Evolutionary conservation across 2,888 invertebrate genomes (phyloP), one percentile per base, ranked within the genome.

Genomic region (Papilio protenor): DNA sequence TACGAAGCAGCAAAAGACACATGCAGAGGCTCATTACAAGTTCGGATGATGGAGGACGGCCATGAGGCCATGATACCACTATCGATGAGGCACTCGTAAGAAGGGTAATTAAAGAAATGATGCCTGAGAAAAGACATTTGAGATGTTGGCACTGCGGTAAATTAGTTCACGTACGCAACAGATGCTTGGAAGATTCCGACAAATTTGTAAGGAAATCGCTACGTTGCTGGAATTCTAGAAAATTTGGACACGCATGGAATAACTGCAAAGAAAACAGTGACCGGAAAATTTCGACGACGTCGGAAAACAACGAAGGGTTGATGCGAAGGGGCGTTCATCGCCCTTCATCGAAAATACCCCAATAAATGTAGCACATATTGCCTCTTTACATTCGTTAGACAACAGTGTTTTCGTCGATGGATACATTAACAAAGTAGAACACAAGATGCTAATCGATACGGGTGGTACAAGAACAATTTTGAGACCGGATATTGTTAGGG

Each of bases 191-290:
- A 27, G 27, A 27, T 27, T 1, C 27, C 8, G 57, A 16, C 21
- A 21, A 8, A 3, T 21, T 57, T 57, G 61, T 61, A 6, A 61
- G 5, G 61, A 61, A 21, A 21, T 61, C 27, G 14, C 61, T 21
- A 61, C 61, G 61, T 12, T 61, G 61, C 23, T 61, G 61, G 61
- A 23, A 61, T n/a, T 61, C 23, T 61, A 14, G 61, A 23, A 61
- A 23, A 21, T 61, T 61, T n/a, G 61, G 61, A 21, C 61, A 23
- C 14, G 2, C 11, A 61, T 23, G 61, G 0, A 12, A 2, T 27
- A n/a, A 61, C 61, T 61, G 61, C 61, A n/a, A 61, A 23, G 14
- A 16, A 57, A 57, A 57, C 8, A 8, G 2, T 21, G 57, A 57
- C 57, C 57, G 14, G 11, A 5, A 57, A 57, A 57, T 57, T 10